phyloP scores from a whole-genome alignment of 2,888 invertebrate species.

The Beris morrisii region DNA sequence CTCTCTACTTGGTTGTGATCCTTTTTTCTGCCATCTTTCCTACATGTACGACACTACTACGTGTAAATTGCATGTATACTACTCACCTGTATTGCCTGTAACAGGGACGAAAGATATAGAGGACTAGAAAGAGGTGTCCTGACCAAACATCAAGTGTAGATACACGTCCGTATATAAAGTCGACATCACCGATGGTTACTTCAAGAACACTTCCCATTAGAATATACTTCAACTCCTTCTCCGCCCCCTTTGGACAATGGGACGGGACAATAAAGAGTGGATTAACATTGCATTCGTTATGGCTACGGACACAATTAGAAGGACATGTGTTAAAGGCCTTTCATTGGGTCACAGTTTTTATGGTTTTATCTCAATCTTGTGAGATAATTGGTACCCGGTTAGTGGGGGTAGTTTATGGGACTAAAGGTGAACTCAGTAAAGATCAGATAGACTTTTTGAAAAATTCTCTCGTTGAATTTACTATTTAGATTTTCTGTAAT shows the following conservation, averaged over 20 bases:
- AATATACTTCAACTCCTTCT: background rate
- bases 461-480: no score
- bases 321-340: conserved; percentile 12
- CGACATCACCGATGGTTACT: background rate
- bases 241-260: background rate
- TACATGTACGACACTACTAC: conserved; percentile 1
- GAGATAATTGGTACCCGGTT: background rate
- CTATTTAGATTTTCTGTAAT: no score
- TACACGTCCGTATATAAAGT: conserved; percentile 3
- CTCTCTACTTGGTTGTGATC: conserved; percentile 1
- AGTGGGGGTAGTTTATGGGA: no score
- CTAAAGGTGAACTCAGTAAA: no score
- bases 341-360: conserved; percentile 2
- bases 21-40: conserved; percentile 5
- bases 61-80: background rate
- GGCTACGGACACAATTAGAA: conserved; percentile 10
- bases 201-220: conserved; percentile 1
- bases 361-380: background rate
- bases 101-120: no score
- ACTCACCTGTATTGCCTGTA: no score
- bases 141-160: background rate
- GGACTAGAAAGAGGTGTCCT: background rate
- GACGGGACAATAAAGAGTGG: conserved; percentile 12
- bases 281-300: conserved; percentile 14
- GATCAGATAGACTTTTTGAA: no score